These are phyloP conservation scores for Onychomys leucogaster DNA, from an alignment of 2,797 vertebrate species.

Conservation along the genomic window DNA sequence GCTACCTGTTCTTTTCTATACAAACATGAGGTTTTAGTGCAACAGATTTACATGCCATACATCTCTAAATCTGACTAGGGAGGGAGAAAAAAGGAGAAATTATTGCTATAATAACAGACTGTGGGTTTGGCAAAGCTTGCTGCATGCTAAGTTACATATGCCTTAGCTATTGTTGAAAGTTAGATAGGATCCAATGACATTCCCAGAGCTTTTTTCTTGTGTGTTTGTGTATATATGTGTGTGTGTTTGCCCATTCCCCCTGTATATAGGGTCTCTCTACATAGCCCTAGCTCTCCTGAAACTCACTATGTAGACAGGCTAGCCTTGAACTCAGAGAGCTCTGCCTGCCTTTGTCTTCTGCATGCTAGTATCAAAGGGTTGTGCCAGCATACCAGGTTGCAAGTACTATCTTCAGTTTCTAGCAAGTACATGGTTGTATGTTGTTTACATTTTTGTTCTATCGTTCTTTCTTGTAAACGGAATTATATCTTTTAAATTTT, in stretches of 20 bases:
- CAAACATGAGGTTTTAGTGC: neutral
- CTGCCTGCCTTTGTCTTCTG: neutral
- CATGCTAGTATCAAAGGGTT: neutral
- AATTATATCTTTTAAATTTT: neutral
- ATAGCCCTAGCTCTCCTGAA: neutral
- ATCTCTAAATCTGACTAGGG: neutral
- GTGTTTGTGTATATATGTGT: neutral
- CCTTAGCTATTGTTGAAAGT: neutral
- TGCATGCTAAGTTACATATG: neutral
- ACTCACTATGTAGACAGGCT: neutral
- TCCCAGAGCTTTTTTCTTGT: neutral
- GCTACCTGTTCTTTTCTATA: constrained; percentile 24
- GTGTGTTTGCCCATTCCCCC: neutral
- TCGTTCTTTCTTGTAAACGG: constrained; percentile 30
- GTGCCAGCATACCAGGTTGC: neutral
- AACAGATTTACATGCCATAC: neutral
- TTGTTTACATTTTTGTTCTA: neutral
- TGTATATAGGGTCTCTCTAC: neutral
- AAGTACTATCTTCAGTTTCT: neutral
- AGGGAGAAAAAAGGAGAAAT: neutral
- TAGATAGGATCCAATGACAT: neutral
- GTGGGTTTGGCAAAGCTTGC: neutral
- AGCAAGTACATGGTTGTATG: neutral
- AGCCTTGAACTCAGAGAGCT: neutral
- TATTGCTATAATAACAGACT: neutral